phyloP scores from a whole-genome alignment of 2,113 vertebrate genomes.

The Thunnus maccoyii region DNA sequence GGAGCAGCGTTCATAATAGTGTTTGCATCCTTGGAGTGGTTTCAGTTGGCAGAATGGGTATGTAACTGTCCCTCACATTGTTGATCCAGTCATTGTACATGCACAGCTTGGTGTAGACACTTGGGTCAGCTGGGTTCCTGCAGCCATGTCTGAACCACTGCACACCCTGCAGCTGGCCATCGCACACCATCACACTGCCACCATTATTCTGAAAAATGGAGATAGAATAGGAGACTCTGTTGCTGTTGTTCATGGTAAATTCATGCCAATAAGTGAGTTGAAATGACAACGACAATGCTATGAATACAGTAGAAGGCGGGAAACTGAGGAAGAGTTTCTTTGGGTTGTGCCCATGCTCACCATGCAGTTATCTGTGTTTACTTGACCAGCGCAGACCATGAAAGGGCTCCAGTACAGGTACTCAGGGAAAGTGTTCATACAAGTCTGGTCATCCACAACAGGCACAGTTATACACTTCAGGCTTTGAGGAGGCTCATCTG shows the following conservation, averaged over 20 bases:
- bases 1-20: neutral
- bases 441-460: slow-evolving; percentile 66
- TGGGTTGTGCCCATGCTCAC: slow-evolving; percentile 52
- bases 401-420: slow-evolving; percentile 47
- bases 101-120: slow-evolving; percentile 69
- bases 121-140: slow-evolving; percentile 31
- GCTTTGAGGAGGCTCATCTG: slow-evolving; percentile 33
- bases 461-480: slow-evolving; percentile 73
- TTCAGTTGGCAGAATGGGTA: neutral
- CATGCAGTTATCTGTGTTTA: slow-evolving; percentile 72
- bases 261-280: neutral
- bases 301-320: neutral
- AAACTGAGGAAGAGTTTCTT: neutral
- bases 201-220: slow-evolving; percentile 33
- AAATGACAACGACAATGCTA: neutral
- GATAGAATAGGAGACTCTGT: neutral
- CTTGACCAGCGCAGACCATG: slow-evolving; percentile 73
- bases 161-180: slow-evolving; percentile 72
- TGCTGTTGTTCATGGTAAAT: neutral
- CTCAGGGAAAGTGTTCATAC: slow-evolving; percentile 54
- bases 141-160: slow-evolving; percentile 63
- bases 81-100: slow-evolving; percentile 66
- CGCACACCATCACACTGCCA: slow-evolving; percentile 70
- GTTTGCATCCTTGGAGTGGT: neutral
- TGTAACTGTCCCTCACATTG: slow-evolving; percentile 19